A percentile compares a stretch with the other conserved stretches of the same genome.
Conservation (phyloP, 1,140 invertebrate species). For the Homarus americanus region DNA sequence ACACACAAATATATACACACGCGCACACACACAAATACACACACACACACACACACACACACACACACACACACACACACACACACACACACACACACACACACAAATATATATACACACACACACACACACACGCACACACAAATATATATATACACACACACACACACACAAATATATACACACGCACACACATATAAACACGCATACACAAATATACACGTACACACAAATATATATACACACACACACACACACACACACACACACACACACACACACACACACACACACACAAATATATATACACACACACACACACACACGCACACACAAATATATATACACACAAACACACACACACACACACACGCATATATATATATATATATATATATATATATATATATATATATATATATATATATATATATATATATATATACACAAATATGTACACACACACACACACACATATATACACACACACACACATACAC, state of each 20-base stretch:
- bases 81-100: neutral
- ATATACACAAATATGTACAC: neutral
- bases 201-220: too few species aligned
- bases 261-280: neutral
- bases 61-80: neutral
- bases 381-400: slow-evolving; percentile 2
- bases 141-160: neutral
- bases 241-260: neutral
- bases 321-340: neutral
- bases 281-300: neutral
- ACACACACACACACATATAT: neutral
- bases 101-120: neutral
- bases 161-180: neutral
- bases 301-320: neutral
- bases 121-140: neutral
- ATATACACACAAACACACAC: neutral
- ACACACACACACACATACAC: neutral
- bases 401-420: neutral
- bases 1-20: neutral
- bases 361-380: neutral
- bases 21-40: neutral
- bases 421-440: neutral
- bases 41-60: neutral
- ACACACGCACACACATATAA: neutral
- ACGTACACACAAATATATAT: too few species aligned